Conservation (phyloP, 1,140 invertebrate species). For the Helicoverpa armigera region DNA sequence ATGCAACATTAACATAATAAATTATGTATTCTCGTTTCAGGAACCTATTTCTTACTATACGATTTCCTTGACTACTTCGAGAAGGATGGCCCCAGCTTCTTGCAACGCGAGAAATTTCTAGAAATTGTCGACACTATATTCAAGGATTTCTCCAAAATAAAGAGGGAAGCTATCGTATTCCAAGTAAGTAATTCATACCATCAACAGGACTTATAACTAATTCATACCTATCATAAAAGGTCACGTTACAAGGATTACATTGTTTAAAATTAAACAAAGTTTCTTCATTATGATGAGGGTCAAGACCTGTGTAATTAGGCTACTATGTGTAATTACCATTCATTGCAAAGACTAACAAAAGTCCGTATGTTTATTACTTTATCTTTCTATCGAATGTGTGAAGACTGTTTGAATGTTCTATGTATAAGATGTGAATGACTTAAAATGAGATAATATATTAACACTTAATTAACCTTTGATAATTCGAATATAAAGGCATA, state of each 20-base stretch:
- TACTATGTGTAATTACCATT: slow-evolving; percentile 5
- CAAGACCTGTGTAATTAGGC: slow-evolving; percentile 37
- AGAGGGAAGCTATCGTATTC: slow-evolving; percentile 96
- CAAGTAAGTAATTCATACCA: slow-evolving; percentile 91
- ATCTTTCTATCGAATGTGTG: slow-evolving; percentile 28
- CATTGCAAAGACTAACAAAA: slow-evolving; percentile 29
- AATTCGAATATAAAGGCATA: too few species aligned
- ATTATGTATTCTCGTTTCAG: slow-evolving; percentile 87
- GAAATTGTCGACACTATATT: slow-evolving; percentile 96
- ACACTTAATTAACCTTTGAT: too few species aligned
- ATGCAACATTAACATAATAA: slow-evolving; percentile 47
- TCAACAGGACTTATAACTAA: slow-evolving; percentile 8
- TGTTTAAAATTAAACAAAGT: slow-evolving; percentile 43
- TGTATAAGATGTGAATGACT: neutral
- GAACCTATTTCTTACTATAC: slow-evolving; percentile 96
- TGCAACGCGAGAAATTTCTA: slow-evolving; percentile 94
- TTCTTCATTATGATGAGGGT: slow-evolving; percentile 41
- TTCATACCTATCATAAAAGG: slow-evolving; percentile 16
- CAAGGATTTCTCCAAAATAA: slow-evolving; percentile 93
- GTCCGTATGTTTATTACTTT: neutral
- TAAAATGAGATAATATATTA: too few species aligned
- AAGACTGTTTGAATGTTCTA: slow-evolving; percentile 2
- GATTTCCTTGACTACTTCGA: slow-evolving; percentile 96
- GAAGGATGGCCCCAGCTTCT: slow-evolving; percentile 93
- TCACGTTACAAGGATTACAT: slow-evolving; percentile 35